Base-by-base conservation (phyloP, 2,113 vertebrate genomes). In the Lampris megalopsis region DNA sequence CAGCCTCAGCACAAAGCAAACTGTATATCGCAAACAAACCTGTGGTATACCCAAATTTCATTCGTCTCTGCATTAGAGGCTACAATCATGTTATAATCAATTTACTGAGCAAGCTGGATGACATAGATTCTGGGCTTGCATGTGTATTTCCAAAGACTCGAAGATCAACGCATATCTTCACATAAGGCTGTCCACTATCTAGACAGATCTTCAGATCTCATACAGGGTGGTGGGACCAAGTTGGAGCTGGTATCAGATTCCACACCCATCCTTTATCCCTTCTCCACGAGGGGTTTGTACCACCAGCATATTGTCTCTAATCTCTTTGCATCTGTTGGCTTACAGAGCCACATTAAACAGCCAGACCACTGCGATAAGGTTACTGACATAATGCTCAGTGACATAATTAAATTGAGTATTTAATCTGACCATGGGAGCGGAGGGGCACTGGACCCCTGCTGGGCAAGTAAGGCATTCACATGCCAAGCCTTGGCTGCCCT, bases 361-460 rank as follows among this genome's bases (percentile, higher is more conserved):
- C 80, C 75, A 68, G 65, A 79, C 68, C 71, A 64, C 77, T 84
- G 69, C 75, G 89, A 90, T 91, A 81, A 87, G 79, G 86, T 79
- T 88, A 86, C 69, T 52, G 82, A 88, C 67, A 86, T 90, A 91
- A 90, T 89, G 79, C 85, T 63, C 56, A 71, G 60, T 73, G 79
- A 89, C 82, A 77, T 91, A 88, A 91, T 91, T 92, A 91, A 91
- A 90, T 84, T 76, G 82, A 85, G 76, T 89, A 89, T 84, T 90
- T 89, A 91, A 91, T 91, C 86, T 86, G 84, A 63, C 73, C 40
- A 72, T 48, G 53, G 63, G 49, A 79, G 66, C 38, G 42, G 76
- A 82, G 62, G 54, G 75, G 68, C 65, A 45, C 54, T 13, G 6
- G 9, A 83, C 67, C 83, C 77, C 68, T 13, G 42, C 64, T 0